A percentile compares a stretch with the other conserved stretches of the same genome.
Conservation (phyloP, 2,797 vertebrate species). For the Emydoidea blandingii region DNA sequence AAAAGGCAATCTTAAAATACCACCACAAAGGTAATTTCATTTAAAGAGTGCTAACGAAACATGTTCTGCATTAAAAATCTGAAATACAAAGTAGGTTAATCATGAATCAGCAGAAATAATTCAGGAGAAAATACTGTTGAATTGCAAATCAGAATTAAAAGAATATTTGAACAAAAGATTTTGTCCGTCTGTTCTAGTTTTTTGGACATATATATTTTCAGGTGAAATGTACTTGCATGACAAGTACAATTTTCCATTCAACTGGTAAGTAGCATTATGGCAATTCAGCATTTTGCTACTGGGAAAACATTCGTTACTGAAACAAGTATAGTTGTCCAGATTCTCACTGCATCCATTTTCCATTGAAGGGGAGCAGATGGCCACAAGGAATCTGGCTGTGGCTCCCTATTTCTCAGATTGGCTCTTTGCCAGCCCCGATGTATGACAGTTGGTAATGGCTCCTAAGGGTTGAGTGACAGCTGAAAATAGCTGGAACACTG, state of each 20-base stretch:
- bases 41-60: constrained; percentile 42
- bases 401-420: neutral
- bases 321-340: neutral
- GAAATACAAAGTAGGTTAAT: constrained; percentile 39
- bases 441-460: neutral
- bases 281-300: neutral
- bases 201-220: constrained; percentile 12
- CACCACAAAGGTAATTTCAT: constrained; percentile 41
- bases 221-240: neutral
- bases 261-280: neutral
- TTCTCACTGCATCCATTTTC: neutral
- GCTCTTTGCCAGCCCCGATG: neutral
- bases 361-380: neutral
- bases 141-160: constrained; percentile 2
- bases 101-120: constrained; percentile 57
- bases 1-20: constrained; percentile 60
- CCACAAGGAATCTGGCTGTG: neutral
- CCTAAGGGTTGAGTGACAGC: neutral
- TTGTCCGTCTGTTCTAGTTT: neutral
- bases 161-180: neutral
- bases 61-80: constrained; percentile 22
- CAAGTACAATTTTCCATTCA: neutral
- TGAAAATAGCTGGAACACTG: neutral
- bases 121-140: constrained; percentile 17
- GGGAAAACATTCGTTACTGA: neutral